Percentiles rank a stretch among this genome's conserved stretches.
Conservation (phyloP, 1,140 invertebrate genomes). For the Pectinophora gossypiella region DNA sequence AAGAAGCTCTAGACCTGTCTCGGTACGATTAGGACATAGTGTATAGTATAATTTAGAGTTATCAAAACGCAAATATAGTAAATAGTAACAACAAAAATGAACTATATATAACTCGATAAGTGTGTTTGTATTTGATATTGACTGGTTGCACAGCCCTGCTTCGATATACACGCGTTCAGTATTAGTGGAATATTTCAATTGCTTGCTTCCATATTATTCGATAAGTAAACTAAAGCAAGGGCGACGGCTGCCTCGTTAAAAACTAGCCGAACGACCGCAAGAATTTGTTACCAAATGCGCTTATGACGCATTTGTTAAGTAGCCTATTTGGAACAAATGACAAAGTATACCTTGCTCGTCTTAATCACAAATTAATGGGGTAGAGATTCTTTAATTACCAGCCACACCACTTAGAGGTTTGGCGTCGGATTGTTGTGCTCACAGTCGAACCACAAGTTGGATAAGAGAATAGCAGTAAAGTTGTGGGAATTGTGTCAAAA, state of each 20-base stretch:
- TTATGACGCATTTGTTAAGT: conserved; percentile 54
- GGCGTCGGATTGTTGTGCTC: not conserved
- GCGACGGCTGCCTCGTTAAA: conserved; percentile 12
- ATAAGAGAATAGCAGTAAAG: conserved; percentile 6
- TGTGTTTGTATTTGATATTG: too few species aligned
- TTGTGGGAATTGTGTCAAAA: conserved; percentile 10
- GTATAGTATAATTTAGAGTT: too few species aligned
- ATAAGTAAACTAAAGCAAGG: too few species aligned
- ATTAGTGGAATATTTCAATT: too few species aligned
- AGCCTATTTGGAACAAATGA: conserved; percentile 54
- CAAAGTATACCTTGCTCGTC: conserved; percentile 35
- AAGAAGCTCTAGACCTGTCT: too few species aligned
- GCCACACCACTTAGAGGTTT: conserved; percentile 15
- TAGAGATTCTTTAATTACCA: conserved; percentile 36
- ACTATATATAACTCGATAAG: too few species aligned
- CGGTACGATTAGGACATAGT: too few species aligned
- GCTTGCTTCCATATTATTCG: too few species aligned
- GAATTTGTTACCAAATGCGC: conserved; percentile 27
- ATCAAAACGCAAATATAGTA: too few species aligned
- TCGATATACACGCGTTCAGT: too few species aligned
- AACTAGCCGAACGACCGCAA: conserved; percentile 10
- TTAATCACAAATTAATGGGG: conserved; percentile 63
- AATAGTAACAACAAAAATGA: too few species aligned
- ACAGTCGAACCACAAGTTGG: not conserved
- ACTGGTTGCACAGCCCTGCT: too few species aligned